Base-by-base conservation (phyloP, 53 echinoderm and acorn worm genomes). In the Arbacia lixula region DNA sequence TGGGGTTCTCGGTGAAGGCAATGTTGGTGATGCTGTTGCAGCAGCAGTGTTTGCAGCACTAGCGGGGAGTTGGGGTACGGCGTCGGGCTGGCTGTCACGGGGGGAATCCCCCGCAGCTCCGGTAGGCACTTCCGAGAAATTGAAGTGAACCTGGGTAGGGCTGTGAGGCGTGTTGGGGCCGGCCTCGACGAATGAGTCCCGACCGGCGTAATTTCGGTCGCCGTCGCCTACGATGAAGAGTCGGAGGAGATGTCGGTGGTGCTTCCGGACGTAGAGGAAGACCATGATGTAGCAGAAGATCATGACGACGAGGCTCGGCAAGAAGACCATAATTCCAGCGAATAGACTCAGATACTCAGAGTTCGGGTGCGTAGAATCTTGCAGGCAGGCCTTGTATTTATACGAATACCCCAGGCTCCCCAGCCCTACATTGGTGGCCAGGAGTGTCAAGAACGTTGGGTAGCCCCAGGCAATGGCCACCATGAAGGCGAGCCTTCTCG, bases 301-400 rank as follows among this genome's bases (percentile, higher is more conserved):
- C 35, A 83, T 83, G 22, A 83, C 26, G 0, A 83, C 21, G 33
- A 83, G 83, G 50, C 83, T 52, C 51, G 83, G 83, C 19, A 83
- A 21, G 54, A 65, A 65, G 53, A 83, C 52, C 22, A 41, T 34
- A 52, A 83, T 16, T 28, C 83, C 68, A 5, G 83, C 68, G 2
- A 49, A 57, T 21, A 83, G 68, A 25, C 66, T 66, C 33, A 66
- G 51, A 31, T 66, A 65, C 67, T 65, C 83, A 12, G 83, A 66
- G 6, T 49, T 32, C 33, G 66, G 83, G 50, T 83, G 83, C 20
- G 83, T 83, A 5, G 83, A 66, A 12, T 83, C 83, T 52, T 65
- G 66, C 53, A 83, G 49, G 60, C 88, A 88, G 4, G 72, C 36
- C 25, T 67, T 72, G 83, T 88, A 88, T 50, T 88, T 83, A 1